phyloP scores from a whole-genome alignment of 2,888 invertebrate genomes.

The Dendrolimus pini region DNA sequence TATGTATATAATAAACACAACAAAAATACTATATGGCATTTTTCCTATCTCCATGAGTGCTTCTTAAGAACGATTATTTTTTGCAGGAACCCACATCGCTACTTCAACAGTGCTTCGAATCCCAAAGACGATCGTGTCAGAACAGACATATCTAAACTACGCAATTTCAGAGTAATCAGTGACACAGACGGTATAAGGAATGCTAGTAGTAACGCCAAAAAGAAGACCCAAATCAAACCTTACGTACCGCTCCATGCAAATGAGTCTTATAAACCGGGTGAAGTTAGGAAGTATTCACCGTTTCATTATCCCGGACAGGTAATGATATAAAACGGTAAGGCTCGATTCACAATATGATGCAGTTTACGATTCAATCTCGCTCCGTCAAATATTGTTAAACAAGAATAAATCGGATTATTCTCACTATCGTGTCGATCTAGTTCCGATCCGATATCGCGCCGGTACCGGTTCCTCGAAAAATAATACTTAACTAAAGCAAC shows the following conservation, averaged over 20 bases:
- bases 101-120: constrained; percentile 15
- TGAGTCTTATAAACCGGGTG: constrained; percentile 26
- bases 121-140: constrained; percentile 16
- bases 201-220: constrained; percentile 24
- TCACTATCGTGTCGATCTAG: too few relatives aligned
- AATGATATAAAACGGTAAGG: constrained; percentile 11
- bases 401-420: too few relatives aligned
- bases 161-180: constrained; percentile 1
- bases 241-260: constrained; percentile 32
- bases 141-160: constrained; percentile 12
- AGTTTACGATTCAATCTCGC: too few relatives aligned
- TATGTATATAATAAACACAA: too few relatives aligned
- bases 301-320: constrained; percentile 54
- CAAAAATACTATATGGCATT: too few relatives aligned
- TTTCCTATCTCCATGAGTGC: too few relatives aligned
- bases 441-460: too few relatives aligned
- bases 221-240: constrained; percentile 23
- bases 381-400: too few relatives aligned
- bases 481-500: too few relatives aligned
- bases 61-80: too few relatives aligned
- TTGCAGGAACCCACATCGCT: constrained; percentile 19
- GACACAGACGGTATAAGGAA: constrained; percentile 11
- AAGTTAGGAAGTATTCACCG: constrained; percentile 48
- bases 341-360: too few relatives aligned
- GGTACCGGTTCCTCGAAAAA: too few relatives aligned